A percentile compares a stretch with the other conserved stretches of the same genome.
Evolutionary conservation across 1,140 invertebrate genomes (phyloP).

Genomic region (Himalopsyche phryganea): DNA sequence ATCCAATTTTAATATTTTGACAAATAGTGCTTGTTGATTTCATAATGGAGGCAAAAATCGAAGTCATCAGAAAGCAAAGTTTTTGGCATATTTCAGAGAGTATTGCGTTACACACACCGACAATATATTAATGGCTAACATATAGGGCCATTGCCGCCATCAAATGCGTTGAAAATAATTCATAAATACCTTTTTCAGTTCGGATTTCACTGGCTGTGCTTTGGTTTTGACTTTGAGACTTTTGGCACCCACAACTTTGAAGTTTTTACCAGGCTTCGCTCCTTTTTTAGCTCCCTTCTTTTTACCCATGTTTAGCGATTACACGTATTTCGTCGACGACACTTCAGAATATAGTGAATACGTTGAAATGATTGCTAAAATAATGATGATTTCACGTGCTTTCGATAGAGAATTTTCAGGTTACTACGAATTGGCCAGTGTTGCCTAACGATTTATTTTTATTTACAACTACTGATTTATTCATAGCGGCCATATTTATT

Average conservation of each 20-base stretch:
- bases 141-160: too few species aligned
- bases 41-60: too few species aligned
- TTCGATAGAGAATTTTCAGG: slow-evolving; percentile 18
- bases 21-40: too few species aligned
- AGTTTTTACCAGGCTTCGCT: slow-evolving; percentile 22
- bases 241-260: slow-evolving; percentile 32
- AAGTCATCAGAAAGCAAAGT: too few species aligned
- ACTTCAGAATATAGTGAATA: not conserved
- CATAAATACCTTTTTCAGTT: slow-evolving; percentile 29
- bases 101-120: too few species aligned
- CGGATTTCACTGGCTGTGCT: slow-evolving; percentile 26
- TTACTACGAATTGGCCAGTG: slow-evolving; percentile 1
- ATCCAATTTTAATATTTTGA: too few species aligned
- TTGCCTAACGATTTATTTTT: not conserved
- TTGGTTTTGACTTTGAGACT: slow-evolving; percentile 31
- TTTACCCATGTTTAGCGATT: slow-evolving; percentile 23
- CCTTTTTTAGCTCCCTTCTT: slow-evolving; percentile 29
- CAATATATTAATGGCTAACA: too few species aligned
- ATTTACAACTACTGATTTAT: too few species aligned
- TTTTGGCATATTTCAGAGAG: too few species aligned
- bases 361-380: not conserved
- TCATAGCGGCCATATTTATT: too few species aligned
- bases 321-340: not conserved
- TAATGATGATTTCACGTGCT: slow-evolving; percentile 13
- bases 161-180: too few species aligned